Evolutionary conservation across 2,888 invertebrate species (phyloP).

Genomic region (Byasa hedistus): DNA sequence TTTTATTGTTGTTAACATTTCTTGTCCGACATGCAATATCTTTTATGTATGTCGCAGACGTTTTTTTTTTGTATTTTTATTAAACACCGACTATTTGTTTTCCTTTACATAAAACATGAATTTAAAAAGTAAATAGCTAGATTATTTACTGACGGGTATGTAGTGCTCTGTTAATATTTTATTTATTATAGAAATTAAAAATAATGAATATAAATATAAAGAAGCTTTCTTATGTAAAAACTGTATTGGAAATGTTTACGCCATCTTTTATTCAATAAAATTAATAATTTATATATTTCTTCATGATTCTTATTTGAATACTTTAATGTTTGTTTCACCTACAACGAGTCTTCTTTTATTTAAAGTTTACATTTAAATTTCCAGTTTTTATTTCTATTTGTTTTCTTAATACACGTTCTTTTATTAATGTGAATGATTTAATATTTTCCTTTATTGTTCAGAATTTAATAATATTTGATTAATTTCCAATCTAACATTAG

Average conservation of each 20-base stretch:
- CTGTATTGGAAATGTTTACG: background rate
- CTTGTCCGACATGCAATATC: constrained; percentile 15
- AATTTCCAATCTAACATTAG: background rate
- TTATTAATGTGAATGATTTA: background rate
- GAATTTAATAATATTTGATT: background rate
- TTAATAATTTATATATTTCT: background rate
- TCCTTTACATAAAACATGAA: background rate
- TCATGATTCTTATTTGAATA: background rate
- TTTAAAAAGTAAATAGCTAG: background rate
- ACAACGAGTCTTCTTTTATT: background rate
- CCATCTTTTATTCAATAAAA: constrained; percentile 1
- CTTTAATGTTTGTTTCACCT: background rate
- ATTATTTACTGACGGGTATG: background rate
- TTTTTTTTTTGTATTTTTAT: background rate
- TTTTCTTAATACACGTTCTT: background rate
- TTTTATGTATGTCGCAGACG: constrained; percentile 18
- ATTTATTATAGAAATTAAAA: too few species aligned
- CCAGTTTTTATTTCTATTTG: background rate
- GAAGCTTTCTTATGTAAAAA: background rate
- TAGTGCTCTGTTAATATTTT: too few species aligned
- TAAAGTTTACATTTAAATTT: background rate
- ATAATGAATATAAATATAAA: too few species aligned
- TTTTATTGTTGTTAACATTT: constrained; percentile 23
- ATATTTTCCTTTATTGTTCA: background rate
- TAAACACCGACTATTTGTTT: background rate